Conservation (phyloP, 1,140 invertebrate species). For the Diorhabda sublineata region DNA sequence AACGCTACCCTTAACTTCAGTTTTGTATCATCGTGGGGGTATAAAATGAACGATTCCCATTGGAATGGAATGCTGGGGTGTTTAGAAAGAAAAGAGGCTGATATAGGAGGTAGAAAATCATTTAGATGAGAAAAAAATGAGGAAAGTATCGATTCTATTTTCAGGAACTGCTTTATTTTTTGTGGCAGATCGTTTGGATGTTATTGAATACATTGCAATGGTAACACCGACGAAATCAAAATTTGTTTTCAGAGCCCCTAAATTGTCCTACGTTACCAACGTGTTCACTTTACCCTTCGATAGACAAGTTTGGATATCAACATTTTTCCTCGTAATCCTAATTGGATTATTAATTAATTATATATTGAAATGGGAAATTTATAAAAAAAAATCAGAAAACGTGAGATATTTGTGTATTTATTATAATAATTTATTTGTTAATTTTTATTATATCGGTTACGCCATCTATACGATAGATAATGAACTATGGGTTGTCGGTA, state of each 20-base stretch:
- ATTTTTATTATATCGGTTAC: neutral
- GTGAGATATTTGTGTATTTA: too few species aligned
- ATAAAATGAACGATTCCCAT: conserved; percentile 42
- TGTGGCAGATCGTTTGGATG: conserved; percentile 53
- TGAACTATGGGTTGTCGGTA: neutral
- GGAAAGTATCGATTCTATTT: conserved; percentile 13
- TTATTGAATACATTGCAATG: conserved; percentile 59
- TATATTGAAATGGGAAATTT: conserved; percentile 48
- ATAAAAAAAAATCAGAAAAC: conserved; percentile 19
- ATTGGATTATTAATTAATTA: conserved; percentile 40
- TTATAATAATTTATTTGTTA: neutral
- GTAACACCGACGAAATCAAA: conserved; percentile 57
- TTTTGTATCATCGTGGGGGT: conserved; percentile 55
- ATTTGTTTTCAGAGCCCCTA: conserved; percentile 63
- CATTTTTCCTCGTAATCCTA: conserved; percentile 48
- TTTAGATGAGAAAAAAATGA: neutral
- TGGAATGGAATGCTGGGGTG: conserved; percentile 65
- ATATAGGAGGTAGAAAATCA: conserved; percentile 53
- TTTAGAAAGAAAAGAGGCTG: conserved; percentile 54
- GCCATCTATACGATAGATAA: neutral
- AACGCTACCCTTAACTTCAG: conserved; percentile 55
- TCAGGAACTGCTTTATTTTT: conserved; percentile 59
- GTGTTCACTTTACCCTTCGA: conserved; percentile 61
- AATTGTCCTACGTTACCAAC: conserved; percentile 63
- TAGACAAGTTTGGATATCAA: conserved; percentile 56